Conservation (phyloP, 2,113 vertebrate species). For the Pelvicachromis taeniatus region DNA sequence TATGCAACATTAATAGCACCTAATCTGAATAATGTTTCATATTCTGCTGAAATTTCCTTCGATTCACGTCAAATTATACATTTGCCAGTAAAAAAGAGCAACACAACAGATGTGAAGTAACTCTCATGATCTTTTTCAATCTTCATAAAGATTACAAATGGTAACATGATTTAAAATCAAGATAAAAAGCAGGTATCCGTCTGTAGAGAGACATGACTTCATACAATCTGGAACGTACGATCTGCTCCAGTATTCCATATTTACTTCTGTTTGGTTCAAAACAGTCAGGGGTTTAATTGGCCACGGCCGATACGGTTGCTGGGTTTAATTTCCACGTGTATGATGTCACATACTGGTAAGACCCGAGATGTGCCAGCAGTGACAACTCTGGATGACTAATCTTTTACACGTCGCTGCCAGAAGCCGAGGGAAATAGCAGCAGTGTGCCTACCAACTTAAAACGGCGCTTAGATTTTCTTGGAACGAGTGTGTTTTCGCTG, state of each 20-base stretch:
- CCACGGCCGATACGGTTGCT: constrained; percentile 14
- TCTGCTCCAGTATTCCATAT: constrained; percentile 16
- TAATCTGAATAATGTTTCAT: neutral
- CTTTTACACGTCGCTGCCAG: neutral
- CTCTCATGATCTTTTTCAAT: neutral
- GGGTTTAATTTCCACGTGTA: constrained; percentile 42
- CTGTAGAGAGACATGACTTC: constrained; percentile 35
- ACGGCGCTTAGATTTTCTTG: neutral
- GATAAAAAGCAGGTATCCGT: constrained; percentile 25
- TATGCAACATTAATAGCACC: neutral
- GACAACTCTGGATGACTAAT: constrained; percentile 45
- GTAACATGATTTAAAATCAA: neutral
- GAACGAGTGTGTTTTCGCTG: neutral
- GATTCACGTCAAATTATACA: neutral
- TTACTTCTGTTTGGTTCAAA: constrained; percentile 29
- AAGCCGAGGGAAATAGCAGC: constrained; percentile 21
- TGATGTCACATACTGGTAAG: constrained; percentile 50
- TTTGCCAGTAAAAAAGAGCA: neutral
- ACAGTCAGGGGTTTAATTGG: constrained; percentile 16
- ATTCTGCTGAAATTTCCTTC: neutral
- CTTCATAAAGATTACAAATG: neutral
- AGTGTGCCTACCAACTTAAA: neutral
- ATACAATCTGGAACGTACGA: constrained; percentile 1
- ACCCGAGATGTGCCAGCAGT: constrained; percentile 17
- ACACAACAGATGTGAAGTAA: neutral